phyloP scores from a whole-genome alignment of 1,140 invertebrate genomes.

The Paracyclopina nana region DNA sequence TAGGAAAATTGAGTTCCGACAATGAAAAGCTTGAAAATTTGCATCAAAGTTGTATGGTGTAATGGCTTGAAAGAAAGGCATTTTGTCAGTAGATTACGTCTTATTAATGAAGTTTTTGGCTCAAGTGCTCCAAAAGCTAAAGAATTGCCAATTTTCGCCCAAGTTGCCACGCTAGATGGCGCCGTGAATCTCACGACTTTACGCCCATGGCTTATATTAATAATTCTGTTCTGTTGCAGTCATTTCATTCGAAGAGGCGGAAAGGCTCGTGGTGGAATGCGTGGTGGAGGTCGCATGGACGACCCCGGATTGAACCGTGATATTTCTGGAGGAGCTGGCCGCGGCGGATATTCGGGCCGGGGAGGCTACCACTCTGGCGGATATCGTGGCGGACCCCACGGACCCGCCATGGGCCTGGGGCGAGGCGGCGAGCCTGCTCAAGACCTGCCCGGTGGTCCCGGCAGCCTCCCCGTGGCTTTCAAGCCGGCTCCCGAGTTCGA shows the following conservation, averaged over 20 bases:
- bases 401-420: neutral
- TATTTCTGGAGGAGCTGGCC: neutral
- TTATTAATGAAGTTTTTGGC: too few species aligned
- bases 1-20: too few species aligned
- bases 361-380: neutral
- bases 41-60: too few species aligned
- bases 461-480: neutral
- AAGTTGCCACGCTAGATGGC: too few species aligned
- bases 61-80: too few species aligned
- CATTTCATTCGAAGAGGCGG: neutral
- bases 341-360: neutral
- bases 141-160: too few species aligned
- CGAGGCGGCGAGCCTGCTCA: neutral
- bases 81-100: too few species aligned
- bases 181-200: too few species aligned
- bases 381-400: neutral
- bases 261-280: neutral
- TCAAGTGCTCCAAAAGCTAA: too few species aligned
- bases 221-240: too few species aligned
- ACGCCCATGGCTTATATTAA: too few species aligned
- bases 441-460: neutral
- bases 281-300: neutral
- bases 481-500: slow-evolving; percentile 7
- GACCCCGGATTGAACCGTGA: neutral
- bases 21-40: too few species aligned